Evolutionary conservation across 1,140 invertebrate species (phyloP), one percentile per base, ranked within the genome.

Genomic region (Tetragonula clypearis): DNA sequence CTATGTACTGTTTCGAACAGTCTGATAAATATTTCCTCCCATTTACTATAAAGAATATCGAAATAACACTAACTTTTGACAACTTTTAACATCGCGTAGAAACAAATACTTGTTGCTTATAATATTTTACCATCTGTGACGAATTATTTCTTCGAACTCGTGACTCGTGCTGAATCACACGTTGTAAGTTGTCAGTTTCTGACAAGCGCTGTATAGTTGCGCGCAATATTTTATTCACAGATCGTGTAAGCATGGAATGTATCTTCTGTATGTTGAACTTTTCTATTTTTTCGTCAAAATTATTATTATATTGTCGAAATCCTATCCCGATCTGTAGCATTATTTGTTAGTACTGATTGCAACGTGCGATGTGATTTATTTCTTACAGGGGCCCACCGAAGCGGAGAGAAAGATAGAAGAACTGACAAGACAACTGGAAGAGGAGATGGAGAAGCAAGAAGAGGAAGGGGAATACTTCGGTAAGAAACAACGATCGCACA

Each of bases 381-480:
- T 82, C 87, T 91, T 91, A 79, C 94, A 97, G 94, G 98, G 98
- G 3, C 97, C 97, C 21, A 98, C 97, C 74, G 98, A 98, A 94
- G 98, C 98, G 60, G 98, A 99, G 94, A 96, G 97, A 79, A 98
- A 98, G 95, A 97, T 99, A 90, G 98, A 99, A 94, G 98, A 98
- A 92, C 95, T 99, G 71, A 99, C 98, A 5, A 95, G 98, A 72
- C 97, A 98, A 92, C 95, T 99, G 84, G 98, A 99, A 94, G 98
- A 99, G 93, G 98, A 99, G 95, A 98, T 99, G 97, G 98, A 99
- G 92, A 97, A 98, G 90, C 97, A 98, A 88, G 98, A 98, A 94
- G 98, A 98, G 91, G 97, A 98, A 93, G 98, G 98, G 87, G 98
- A 99, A 96, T 99, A 99, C 94, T 99, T 99, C 96, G 99, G 98